Base-by-base conservation (phyloP, 2,113 vertebrate genomes). In the Grammomys surdaster region DNA sequence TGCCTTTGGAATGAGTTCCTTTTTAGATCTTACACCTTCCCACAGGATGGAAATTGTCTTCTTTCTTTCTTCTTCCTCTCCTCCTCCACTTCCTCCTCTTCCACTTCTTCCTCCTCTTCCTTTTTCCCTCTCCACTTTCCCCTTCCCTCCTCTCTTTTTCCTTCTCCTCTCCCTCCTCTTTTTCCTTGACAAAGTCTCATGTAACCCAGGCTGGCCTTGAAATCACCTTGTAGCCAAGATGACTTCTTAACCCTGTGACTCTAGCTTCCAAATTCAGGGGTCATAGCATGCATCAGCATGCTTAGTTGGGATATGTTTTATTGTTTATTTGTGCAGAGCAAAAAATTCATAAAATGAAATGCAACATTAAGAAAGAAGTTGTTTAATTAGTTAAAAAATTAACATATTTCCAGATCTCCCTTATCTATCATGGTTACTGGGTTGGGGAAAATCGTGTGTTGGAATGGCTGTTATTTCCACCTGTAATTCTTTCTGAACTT, bases 1-100 rank as follows among this genome's bases (percentile, higher is more conserved):
- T 92, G 14, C 78, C 95, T 96, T 96, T n/a, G n/a, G 84, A 75
- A 91, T 16, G 43, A 51, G 77, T 51, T 84, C 43, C 43, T 89
- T 78, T 73, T 48, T 43, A 92, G 9, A 70, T 77, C 31, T 90
- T n/a, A 81, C 28, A 33, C 48, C 5, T 40, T 93, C 51, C 60
- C 26, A 12, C 24, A 26, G 14, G 33, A 54, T 90, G 54, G 78
- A 77, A 78, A 94, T 51, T 33, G 54, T 17, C 19, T 43, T 40
- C 22, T 33, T 60, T 7, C 56, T 40, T 33, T 69, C 11, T 5
- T 11, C 65, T 69, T 33, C 12, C 26, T 69, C 12, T 33, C 33
- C 9, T 67, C 58, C 58, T 31, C 10, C 46, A 40, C n/a, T 13
- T 73, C 24, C 8, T 65, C 40, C 3, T 63, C 2, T 28, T 69